Percentiles rank a stretch among this genome's conserved stretches.
phyloP scores from a whole-genome alignment of 2,888 invertebrate genomes.

The Drosophila rellima region DNA sequence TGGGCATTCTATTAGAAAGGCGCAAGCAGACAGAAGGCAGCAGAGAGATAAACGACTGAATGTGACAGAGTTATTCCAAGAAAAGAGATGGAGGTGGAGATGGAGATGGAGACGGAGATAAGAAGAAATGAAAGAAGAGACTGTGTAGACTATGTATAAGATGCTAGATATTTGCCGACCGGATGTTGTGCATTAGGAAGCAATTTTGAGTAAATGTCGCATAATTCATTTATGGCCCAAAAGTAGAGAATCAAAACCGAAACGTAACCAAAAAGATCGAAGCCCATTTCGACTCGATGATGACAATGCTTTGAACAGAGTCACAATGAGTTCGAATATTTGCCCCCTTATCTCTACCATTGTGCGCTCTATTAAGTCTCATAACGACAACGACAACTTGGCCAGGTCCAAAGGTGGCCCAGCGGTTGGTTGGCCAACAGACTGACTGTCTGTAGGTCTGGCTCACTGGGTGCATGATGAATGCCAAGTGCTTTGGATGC shows the following conservation, averaged over 20 bases:
- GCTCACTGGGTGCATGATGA: constrained; percentile 49
- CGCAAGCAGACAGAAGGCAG: constrained; percentile 26
- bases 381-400: constrained; percentile 15
- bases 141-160: constrained; percentile 2
- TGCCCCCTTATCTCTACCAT: not conserved
- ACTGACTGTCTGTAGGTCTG: constrained; percentile 4
- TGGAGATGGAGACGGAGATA: not conserved
- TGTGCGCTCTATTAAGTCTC: constrained; percentile 18
- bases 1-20: constrained; percentile 67
- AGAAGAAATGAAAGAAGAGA: no score
- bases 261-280: constrained; percentile 12
- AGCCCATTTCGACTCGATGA: constrained; percentile 3
- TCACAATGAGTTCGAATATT: not conserved
- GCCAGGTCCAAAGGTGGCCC: constrained; percentile 46
- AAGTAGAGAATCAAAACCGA: constrained; percentile 35
- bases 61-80: constrained; percentile 33
- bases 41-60: constrained; percentile 31
- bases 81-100: not conserved
- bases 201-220: constrained; percentile 83
- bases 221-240: constrained; percentile 82
- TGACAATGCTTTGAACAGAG: constrained; percentile 16
- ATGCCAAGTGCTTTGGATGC: constrained; percentile 63
- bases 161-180: constrained; percentile 36
- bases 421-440: constrained; percentile 22
- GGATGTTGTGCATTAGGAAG: constrained; percentile 78